These are phyloP conservation scores for Nemoura dubitans DNA, from an alignment of 2,888 invertebrate species.

Conservation along the genomic window DNA sequence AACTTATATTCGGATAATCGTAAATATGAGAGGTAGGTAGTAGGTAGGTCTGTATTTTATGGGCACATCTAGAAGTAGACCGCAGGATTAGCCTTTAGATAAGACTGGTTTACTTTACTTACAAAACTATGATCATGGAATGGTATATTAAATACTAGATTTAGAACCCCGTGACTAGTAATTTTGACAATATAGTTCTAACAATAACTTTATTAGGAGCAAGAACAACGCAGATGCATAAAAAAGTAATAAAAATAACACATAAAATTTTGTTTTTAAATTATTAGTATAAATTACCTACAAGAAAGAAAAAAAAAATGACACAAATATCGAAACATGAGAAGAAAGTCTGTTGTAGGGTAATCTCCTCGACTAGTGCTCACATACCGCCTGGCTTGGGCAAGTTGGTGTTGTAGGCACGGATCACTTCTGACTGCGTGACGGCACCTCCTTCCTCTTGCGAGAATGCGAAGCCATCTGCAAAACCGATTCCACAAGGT, in stretches of 20 bases:
- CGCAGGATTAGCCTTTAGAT: too few relatives aligned
- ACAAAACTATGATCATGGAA: neutral
- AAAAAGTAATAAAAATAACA: neutral
- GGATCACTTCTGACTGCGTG: conserved; percentile 92
- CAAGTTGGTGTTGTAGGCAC: conserved; percentile 94
- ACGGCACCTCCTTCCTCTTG: conserved; percentile 98
- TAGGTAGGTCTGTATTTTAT: neutral
- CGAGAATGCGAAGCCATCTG: conserved; percentile 98
- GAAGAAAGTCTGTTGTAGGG: neutral
- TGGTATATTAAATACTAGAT: neutral
- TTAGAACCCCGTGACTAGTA: neutral
- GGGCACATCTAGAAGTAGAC: neutral
- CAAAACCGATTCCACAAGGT: neutral
- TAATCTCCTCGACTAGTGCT: conserved; percentile 48
- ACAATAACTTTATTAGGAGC: neutral
- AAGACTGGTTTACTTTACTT: neutral
- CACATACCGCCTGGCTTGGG: conserved; percentile 81
- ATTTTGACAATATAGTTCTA: neutral
- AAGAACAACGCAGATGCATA: neutral
- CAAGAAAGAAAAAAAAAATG: neutral
- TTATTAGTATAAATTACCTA: neutral
- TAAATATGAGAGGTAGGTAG: too few relatives aligned
- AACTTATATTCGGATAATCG: too few relatives aligned
- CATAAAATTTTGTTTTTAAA: neutral
- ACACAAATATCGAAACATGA: neutral